Conservation (phyloP, 2,888 invertebrate genomes). For the Tipula vernalis region DNA sequence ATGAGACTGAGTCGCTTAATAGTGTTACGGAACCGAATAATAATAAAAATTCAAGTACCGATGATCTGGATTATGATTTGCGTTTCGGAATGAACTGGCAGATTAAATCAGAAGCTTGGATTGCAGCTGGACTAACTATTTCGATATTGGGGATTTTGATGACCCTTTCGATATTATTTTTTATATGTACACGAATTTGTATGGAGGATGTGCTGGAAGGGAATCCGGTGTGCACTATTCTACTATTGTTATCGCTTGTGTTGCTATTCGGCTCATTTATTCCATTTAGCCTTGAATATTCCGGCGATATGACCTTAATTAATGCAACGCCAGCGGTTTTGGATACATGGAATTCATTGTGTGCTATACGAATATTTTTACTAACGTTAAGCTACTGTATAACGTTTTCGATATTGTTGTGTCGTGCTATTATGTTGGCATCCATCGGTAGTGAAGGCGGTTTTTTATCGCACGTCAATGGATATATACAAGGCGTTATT, state of each 20-base stretch:
- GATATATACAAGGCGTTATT: constrained; percentile 51
- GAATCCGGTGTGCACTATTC: constrained; percentile 43
- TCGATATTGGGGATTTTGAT: constrained; percentile 52
- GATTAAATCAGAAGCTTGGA: constrained; percentile 39
- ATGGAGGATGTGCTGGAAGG: constrained; percentile 53
- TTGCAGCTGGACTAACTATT: constrained; percentile 49
- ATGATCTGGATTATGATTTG: constrained; percentile 21
- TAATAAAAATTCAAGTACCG: not conserved
- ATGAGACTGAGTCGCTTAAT: constrained; percentile 23
- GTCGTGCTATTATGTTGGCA: constrained; percentile 50
- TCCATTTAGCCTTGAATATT: constrained; percentile 39
- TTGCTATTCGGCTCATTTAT: constrained; percentile 39
- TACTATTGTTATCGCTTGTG: constrained; percentile 37
- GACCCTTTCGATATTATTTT: constrained; percentile 49
- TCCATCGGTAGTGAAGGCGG: constrained; percentile 52
- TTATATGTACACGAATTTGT: constrained; percentile 50
- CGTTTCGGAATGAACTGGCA: constrained; percentile 36
- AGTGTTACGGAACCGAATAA: constrained; percentile 25
- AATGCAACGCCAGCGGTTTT: constrained; percentile 22
- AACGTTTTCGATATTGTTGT: constrained; percentile 49
- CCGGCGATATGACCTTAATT: constrained; percentile 31
- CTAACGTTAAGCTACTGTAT: constrained; percentile 48
- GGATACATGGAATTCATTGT: constrained; percentile 34
- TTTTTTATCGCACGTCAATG: constrained; percentile 56
- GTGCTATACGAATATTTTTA: constrained; percentile 43